phyloP scores from a whole-genome alignment of 2,888 invertebrate species.

The Lasioglossum calceatum region DNA sequence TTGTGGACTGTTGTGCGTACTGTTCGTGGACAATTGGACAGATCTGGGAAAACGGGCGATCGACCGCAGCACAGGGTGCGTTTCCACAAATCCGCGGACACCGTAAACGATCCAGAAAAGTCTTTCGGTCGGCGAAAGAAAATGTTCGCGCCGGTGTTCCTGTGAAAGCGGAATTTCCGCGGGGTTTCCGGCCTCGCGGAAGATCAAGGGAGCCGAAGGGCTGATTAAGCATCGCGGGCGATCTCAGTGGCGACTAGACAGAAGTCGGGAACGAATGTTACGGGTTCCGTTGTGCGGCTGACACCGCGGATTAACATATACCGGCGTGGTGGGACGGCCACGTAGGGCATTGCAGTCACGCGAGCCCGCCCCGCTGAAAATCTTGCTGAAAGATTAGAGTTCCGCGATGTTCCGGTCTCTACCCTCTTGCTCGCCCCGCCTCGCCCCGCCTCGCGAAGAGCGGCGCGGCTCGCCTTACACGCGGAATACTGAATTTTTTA shows the following conservation, averaged over 20 bases:
- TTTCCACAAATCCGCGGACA: too few species aligned
- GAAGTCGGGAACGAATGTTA: conserved; percentile 12
- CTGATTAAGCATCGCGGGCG: conserved; percentile 3
- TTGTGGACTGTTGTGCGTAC: too few species aligned
- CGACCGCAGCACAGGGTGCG: too few species aligned
- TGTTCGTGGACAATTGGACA: too few species aligned
- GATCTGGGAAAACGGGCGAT: too few species aligned
- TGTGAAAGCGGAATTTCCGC: not conserved
- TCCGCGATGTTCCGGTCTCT: conserved; percentile 37
- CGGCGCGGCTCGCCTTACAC: conserved; percentile 31
- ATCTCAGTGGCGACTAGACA: not conserved
- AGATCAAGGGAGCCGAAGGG: conserved; percentile 9
- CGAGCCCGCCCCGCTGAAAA: conserved; percentile 14
- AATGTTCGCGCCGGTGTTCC: not conserved
- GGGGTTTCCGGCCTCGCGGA: not conserved
- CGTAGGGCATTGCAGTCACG: conserved; percentile 29
- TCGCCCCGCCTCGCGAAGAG: conserved; percentile 4
- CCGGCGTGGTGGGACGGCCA: not conserved
- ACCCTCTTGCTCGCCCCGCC: not conserved
- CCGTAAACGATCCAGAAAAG: too few species aligned
- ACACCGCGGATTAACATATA: conserved; percentile 9
- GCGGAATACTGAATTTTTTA: conserved; percentile 53
- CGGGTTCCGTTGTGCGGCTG: conserved; percentile 22
- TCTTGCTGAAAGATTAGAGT: conserved; percentile 34
- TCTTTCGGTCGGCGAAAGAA: not conserved